A percentile compares a stretch with the other conserved stretches of the same genome.
phyloP scores from a whole-genome alignment of 2,888 invertebrate species.

The Pyrgus malvae region DNA sequence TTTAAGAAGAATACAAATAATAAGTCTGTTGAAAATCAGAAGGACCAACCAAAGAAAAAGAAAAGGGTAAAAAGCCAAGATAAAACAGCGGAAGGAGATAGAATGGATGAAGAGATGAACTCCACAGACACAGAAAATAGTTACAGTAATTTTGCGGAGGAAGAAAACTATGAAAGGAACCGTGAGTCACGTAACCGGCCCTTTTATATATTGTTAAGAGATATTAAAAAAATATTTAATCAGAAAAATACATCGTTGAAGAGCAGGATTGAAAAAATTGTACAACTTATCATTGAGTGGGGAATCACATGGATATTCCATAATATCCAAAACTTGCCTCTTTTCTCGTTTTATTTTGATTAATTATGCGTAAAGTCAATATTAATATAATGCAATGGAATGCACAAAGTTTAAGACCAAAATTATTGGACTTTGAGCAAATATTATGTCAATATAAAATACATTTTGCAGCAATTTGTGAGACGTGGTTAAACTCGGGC shows the following conservation, averaged over 20 bases:
- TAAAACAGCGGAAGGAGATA: background rate
- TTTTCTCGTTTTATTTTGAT: background rate
- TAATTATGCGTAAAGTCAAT: background rate
- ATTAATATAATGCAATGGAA: conserved; percentile 31
- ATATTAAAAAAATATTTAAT: background rate
- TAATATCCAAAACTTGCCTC: background rate
- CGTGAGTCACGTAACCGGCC: background rate
- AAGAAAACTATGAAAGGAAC: background rate
- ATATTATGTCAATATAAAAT: conserved; percentile 14
- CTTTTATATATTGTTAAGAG: background rate
- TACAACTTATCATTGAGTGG: conserved; percentile 1
- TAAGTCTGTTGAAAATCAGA: background rate
- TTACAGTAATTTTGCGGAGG: no score
- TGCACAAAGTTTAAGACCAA: conserved; percentile 30
- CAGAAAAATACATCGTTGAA: background rate
- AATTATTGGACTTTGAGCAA: conserved; percentile 21
- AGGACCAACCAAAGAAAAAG: background rate
- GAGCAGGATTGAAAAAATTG: background rate
- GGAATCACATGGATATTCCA: background rate
- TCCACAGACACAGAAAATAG: background rate
- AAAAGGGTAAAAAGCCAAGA: background rate
- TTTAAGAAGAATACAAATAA: no score
- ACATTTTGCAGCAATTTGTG: conserved; percentile 23
- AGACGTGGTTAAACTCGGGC: conserved; percentile 24
- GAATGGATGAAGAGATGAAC: background rate